Percentiles rank a stretch among this genome's conserved stretches.
These are phyloP conservation scores for Trachythela sp. DNA, from an alignment of 64 coral and sea anemone genomes.

Conservation along the genomic window DNA sequence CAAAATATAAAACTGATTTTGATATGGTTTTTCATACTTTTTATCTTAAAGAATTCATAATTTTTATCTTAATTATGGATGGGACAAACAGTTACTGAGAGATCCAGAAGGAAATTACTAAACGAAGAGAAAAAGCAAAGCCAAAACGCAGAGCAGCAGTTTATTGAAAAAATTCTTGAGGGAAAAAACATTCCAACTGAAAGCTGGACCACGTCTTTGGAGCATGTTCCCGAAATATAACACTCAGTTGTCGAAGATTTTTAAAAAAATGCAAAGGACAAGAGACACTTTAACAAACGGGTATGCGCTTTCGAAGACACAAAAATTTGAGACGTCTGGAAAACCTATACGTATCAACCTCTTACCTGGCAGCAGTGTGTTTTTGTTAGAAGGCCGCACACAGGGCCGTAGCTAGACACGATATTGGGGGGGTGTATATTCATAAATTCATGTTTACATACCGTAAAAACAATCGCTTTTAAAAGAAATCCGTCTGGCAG, in stretches of 20 bases:
- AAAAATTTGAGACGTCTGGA: conserved; percentile 34
- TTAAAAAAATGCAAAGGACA: conserved; percentile 28
- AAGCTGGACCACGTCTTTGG: conserved; percentile 7
- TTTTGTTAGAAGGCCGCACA: conserved; percentile 58
- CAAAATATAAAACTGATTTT: no score
- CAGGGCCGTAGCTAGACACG: no score
- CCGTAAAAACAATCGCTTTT: no score
- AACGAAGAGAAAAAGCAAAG: neutral
- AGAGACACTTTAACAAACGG: conserved; percentile 42
- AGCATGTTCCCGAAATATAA: conserved; percentile 25
- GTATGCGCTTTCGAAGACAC: conserved; percentile 18
- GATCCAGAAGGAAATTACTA: conserved; percentile 34
- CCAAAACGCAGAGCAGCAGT: neutral
- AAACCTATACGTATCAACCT: conserved; percentile 44
- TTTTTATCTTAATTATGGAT: conserved; percentile 37
- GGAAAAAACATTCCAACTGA: neutral
- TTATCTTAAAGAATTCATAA: conserved; percentile 31
- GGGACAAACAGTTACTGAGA: conserved; percentile 18
- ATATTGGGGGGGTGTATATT: no score
- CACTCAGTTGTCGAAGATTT: conserved; percentile 30
- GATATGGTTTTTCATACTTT: conserved; percentile 34
- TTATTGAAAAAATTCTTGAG: conserved; percentile 27
- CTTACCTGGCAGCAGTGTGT: conserved; percentile 26
- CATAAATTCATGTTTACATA: no score
- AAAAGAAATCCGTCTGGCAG: no score